A percentile compares a stretch with the other conserved stretches of the same genome.
Conservation (phyloP, 92 coral and sea anemone genomes). For the Epizoanthus stellaris region DNA sequence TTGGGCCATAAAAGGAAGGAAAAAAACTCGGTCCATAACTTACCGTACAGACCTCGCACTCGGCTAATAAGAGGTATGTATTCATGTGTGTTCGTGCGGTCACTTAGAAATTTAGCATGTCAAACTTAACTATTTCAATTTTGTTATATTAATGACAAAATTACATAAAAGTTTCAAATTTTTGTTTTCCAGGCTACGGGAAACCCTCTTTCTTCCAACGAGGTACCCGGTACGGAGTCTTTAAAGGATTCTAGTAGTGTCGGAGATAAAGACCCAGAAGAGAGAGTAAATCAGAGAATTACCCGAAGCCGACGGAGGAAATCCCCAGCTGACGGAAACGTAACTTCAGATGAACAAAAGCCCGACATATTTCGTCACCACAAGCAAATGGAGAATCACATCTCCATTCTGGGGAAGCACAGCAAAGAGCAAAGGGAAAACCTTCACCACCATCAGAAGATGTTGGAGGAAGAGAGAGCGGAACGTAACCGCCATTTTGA, state of each 20-base stretch:
- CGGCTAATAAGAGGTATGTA: too few relatives aligned
- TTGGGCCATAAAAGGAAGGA: too few relatives aligned
- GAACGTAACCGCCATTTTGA: slow-evolving; percentile 67
- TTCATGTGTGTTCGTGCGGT: too few relatives aligned
- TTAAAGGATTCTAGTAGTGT: neutral
- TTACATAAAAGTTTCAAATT: too few relatives aligned
- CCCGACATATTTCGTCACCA: slow-evolving; percentile 81
- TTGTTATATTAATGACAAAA: too few relatives aligned
- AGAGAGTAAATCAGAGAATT: neutral
- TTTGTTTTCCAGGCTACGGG: neutral
- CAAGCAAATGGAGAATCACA: slow-evolving; percentile 80
- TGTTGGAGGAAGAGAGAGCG: slow-evolving; percentile 73
- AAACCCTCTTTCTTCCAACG: slow-evolving; percentile 23
- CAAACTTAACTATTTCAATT: too few relatives aligned
- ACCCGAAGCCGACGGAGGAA: slow-evolving; percentile 81
- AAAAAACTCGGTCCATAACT: too few relatives aligned
- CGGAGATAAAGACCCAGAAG: neutral
- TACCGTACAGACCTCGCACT: too few relatives aligned
- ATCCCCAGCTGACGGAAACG: slow-evolving; percentile 37
- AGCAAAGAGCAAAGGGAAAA: slow-evolving; percentile 83
- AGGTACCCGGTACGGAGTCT: neutral
- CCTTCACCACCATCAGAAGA: slow-evolving; percentile 82
- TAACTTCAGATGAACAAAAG: slow-evolving; percentile 19
- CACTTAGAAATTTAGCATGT: too few relatives aligned
- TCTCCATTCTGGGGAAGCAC: slow-evolving; percentile 80